Conservation (phyloP, 30 jellyfish, hydroid and myxozoan genomes). For the Thelohanellus kitauei region DNA sequence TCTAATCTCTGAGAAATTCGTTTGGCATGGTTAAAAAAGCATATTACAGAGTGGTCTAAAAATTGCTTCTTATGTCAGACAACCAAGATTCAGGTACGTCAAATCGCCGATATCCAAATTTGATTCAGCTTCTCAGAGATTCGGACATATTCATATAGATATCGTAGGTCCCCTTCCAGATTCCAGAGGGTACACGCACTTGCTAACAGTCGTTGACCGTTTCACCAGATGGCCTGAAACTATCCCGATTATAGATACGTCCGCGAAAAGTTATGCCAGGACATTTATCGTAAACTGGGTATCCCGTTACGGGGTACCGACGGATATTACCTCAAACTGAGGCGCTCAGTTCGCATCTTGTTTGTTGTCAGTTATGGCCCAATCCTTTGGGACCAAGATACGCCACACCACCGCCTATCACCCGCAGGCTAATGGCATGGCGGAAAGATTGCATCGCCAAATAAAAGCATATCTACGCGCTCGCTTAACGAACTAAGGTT, state of each 20-base stretch:
- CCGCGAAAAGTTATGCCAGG: constrained; percentile 1
- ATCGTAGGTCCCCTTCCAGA: constrained; percentile 14
- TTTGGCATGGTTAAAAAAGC: constrained; percentile 8
- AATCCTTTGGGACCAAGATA: no score
- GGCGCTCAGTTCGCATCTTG: constrained; percentile 9
- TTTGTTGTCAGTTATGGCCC: neutral
- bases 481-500: neutral
- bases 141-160: constrained; percentile 11
- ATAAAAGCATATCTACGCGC: constrained; percentile 10
- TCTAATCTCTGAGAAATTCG: constrained; percentile 9
- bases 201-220: constrained; percentile 11
- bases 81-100: constrained; percentile 6
- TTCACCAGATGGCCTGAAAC: constrained; percentile 17
- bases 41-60: constrained; percentile 9
- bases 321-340: constrained; percentile 9
- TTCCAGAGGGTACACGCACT: constrained; percentile 4
- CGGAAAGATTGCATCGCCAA: constrained; percentile 12
- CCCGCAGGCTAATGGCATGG: constrained; percentile 10
- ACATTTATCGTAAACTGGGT: constrained; percentile 9
- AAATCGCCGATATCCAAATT: constrained; percentile 6
- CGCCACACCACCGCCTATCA: constrained; percentile 13
- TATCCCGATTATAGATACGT: constrained; percentile 2
- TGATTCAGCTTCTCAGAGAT: constrained; percentile 7
- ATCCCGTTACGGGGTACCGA: constrained; percentile 11
- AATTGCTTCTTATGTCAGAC: constrained; percentile 4